Percentiles rank a stretch among this genome's conserved stretches.
These are phyloP conservation scores for Taurulus bubalis DNA, from an alignment of 2,113 vertebrate species.

Conservation along the genomic window DNA sequence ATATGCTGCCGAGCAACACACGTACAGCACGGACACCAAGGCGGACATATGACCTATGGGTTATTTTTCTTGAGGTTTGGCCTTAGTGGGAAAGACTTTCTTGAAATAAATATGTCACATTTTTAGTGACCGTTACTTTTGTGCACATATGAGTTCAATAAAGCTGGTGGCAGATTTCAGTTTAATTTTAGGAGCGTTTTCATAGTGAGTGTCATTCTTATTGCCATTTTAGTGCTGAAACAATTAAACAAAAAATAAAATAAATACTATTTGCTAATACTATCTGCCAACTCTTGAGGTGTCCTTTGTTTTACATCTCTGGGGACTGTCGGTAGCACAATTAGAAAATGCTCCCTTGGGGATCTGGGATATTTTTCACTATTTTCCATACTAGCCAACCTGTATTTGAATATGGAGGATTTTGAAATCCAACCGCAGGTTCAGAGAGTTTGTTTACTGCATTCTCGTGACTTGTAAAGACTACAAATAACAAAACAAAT, in stretches of 20 bases:
- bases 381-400: neutral
- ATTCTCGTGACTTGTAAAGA: neutral
- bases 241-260: neutral
- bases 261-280: neutral
- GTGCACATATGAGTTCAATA: neutral
- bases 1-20: conserved; percentile 38
- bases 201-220: too few species aligned
- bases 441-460: neutral
- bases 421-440: neutral
- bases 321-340: neutral
- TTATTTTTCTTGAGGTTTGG: neutral
- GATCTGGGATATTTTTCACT: neutral
- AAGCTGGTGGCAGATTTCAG: neutral
- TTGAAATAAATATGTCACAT: neutral
- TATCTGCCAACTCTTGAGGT: neutral
- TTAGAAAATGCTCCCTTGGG: neutral
- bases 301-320: neutral
- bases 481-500: neutral
- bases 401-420: neutral
- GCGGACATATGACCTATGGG: conserved; percentile 5
- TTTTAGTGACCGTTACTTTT: neutral
- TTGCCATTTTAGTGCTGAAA: neutral
- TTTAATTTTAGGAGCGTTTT: too few species aligned
- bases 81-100: neutral
- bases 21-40: neutral